Evolutionary conservation across 2,797 vertebrate species (phyloP), one percentile per base, ranked within the genome.

Genomic region (Holocentrus rufus): DNA sequence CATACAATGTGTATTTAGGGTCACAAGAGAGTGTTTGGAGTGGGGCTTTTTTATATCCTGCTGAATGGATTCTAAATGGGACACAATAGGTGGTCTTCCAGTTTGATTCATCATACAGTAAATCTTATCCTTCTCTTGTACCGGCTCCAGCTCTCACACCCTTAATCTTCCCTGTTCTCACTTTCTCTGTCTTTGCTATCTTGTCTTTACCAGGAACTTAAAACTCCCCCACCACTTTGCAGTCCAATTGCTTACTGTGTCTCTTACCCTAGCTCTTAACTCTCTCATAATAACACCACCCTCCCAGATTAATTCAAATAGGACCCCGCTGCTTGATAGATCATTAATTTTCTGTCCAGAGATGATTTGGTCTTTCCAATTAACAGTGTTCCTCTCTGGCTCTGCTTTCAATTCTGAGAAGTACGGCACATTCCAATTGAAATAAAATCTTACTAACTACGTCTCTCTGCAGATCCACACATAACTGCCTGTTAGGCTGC

Each of bases 1-100:
- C 58, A 57, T 1, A 56, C 65, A 67, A 56, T 65, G 65, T 78
- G 5, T 65, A 63, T 66, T 62, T 60, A 46, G 7, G 60, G 60
- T 76, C 5, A 56, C 52, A 52, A 22, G 30, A 74, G 57, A 22
- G 44, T 77, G 50, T 67, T 63, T 10, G 31, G 25, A 52, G 11
- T 5, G 53, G 53, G 42, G 44, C 30, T 44, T 34, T 63, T 46
- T 76, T 44, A n/a, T 49, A 4, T 57, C 49, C n/a, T 34, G 23
- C 49, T 47, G 59, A 64, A 23, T 11, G 34, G n/a, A 17, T 65
- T 15, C 27, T 50, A 60, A 61, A n/a, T 52, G 30, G 31, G 44
- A 8, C 30, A 42, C 27, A 65, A 75, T 64, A 72, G 67, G 42
- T 72, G 72, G 22, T 66, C 42, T 34, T 25, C 50, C 50, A 55